A percentile compares a stretch with the other conserved stretches of the same genome.
phyloP scores from a whole-genome alignment of 2,888 invertebrate species.

The Rhamnusium bicolor region DNA sequence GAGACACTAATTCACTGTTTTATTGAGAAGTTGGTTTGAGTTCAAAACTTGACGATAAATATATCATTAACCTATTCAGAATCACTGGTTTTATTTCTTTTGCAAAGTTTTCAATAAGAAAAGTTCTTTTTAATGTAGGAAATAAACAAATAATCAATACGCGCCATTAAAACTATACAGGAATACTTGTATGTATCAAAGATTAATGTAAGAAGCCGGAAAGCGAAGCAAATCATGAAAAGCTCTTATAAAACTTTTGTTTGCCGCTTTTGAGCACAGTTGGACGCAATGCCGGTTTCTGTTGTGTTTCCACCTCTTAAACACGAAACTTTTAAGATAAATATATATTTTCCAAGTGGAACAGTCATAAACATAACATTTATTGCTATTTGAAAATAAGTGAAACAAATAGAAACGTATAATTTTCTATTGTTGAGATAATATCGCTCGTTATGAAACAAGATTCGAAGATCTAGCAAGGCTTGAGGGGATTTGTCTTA shows the following conservation, averaged over 20 bases:
- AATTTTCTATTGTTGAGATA: constrained; percentile 4
- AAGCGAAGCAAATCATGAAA: constrained; percentile 27
- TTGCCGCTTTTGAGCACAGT: constrained; percentile 32
- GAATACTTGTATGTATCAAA: constrained; percentile 24
- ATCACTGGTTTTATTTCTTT: background rate
- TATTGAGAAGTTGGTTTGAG: background rate
- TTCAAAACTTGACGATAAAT: constrained; percentile 11
- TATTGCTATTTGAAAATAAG: constrained; percentile 23
- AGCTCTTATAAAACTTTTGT: constrained; percentile 33
- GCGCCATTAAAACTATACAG: constrained; percentile 7
- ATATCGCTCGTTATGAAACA: background rate
- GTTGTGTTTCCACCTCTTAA: constrained; percentile 45
- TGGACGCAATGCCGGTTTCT: constrained; percentile 25
- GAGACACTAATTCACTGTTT: constrained; percentile 5
- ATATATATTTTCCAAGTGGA: constrained; percentile 40
- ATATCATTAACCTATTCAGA: constrained; percentile 17
- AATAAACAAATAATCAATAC: constrained; percentile 28
- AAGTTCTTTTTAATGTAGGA: constrained; percentile 11
- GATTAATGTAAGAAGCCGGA: constrained; percentile 20
- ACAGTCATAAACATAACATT: constrained; percentile 18
- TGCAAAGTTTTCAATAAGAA: background rate
- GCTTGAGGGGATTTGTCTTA: constrained; percentile 24
- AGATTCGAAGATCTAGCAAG: background rate
- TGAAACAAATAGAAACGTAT: constrained; percentile 13
- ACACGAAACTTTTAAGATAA: constrained; percentile 50